phyloP scores from a whole-genome alignment of 2,888 invertebrate species.

The Julus scandinavius region DNA sequence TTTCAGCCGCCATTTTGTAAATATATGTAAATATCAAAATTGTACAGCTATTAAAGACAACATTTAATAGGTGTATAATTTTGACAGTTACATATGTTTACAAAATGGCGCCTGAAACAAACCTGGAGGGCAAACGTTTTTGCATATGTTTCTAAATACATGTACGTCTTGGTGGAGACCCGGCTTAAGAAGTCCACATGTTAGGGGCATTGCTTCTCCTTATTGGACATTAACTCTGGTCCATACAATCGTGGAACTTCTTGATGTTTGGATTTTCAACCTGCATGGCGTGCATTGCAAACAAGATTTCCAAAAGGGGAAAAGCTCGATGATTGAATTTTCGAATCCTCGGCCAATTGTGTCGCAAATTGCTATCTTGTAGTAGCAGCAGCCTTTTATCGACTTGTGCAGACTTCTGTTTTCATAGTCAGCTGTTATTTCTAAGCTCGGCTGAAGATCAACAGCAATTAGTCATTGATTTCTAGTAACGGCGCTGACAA shows the following conservation, averaged over 20 bases:
- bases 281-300: not conserved
- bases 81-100: no score
- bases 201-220: no score
- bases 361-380: not conserved
- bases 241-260: not conserved
- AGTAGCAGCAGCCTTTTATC: not conserved
- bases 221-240: no score
- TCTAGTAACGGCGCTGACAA: not conserved
- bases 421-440: not conserved
- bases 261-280: not conserved
- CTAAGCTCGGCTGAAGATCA: constrained; percentile 18
- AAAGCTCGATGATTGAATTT: not conserved
- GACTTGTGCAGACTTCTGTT: not conserved
- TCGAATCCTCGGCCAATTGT: not conserved
- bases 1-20: no score
- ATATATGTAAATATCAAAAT: no score
- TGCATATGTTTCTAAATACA: not conserved
- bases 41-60: no score
- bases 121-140: not conserved
- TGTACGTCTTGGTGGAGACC: no score
- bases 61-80: no score
- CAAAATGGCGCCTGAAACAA: no score
- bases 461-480: constrained; percentile 18
- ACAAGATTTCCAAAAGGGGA: not conserved
- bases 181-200: no score